Base-by-base conservation (phyloP, 2,797 vertebrate genomes). In the Perodicticus potto region DNA sequence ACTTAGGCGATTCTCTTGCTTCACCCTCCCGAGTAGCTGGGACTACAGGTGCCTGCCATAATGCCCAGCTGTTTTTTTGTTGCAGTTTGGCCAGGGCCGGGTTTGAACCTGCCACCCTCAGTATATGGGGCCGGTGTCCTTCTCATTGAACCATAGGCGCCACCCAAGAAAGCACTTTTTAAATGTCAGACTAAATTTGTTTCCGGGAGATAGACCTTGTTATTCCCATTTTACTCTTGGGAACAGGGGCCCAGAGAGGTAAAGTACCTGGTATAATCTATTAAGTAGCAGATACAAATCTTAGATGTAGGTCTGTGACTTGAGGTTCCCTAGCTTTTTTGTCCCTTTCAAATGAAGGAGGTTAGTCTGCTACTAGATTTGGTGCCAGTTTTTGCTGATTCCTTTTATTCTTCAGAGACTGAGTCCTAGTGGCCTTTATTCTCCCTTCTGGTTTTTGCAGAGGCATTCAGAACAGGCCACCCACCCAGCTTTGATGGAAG, bases 401-500 rank as follows among this genome's bases (percentile, higher is more conserved):
- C 27, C 72, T 61, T 93, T 89, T 95, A 2, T 57, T 97, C 85
- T 97, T 94, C 40, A 22, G 59, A 94, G 76, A 32, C 74, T 95
- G 29, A 78, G 69, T 45, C 63, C 72, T 55, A 16, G 16, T 72
- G 12, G 29, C 7, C 40, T 87, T 10, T 92, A 5, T 22, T 89
- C 45, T 96, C 23, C 17, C 1, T 49, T 10, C 43, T 83, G 78
- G 23, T 96, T 77, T 96, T 95, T 95, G 34, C 97, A 99, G 99
- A 99, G 97, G 85, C 98, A 99, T 97, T 99, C 98, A 94, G 99
- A 99, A 96, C 97, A 77, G 91, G 80, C 96, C 93, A 97, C 98
- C 81, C 98, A 97, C 80, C 98, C 98, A 0, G 97, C 98, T 88
- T 95, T 99, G 84, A 98, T 99, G 97, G 99, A 99, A 98, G 95